A percentile compares a stretch with the other conserved stretches of the same genome.
These are phyloP conservation scores for Sphenopsis melanotis DNA, from an alignment of 2,797 vertebrate genomes.

Conservation along the genomic window DNA sequence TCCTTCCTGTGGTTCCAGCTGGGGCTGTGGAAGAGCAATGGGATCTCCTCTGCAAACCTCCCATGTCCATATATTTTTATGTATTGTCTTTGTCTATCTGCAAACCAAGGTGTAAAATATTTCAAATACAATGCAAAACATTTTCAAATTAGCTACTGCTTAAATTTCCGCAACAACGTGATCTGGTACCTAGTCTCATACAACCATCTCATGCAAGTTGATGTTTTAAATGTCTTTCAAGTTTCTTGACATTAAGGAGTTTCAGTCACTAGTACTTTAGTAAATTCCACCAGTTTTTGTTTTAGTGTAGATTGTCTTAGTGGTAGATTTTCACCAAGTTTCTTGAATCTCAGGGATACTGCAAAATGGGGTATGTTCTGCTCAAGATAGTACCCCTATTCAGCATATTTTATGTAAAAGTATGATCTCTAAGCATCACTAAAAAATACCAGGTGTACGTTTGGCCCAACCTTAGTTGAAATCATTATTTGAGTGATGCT, in stretches of 20 bases:
- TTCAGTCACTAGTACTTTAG: neutral
- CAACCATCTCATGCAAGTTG: neutral
- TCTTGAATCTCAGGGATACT: neutral
- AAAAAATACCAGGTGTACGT: neutral
- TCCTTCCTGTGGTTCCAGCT: constrained; percentile 29
- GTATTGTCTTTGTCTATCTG: neutral
- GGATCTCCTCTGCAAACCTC: neutral
- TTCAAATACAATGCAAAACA: neutral
- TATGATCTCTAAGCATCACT: neutral
- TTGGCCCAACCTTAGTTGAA: neutral
- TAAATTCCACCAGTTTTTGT: neutral
- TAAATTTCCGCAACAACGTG: neutral
- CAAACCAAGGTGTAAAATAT: neutral
- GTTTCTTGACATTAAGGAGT: neutral
- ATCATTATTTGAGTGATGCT: neutral
- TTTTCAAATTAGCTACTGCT: neutral
- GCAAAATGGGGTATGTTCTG: neutral
- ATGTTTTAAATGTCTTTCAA: neutral
- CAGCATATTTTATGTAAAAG: neutral
- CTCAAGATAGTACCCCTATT: neutral
- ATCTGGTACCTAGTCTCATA: neutral
- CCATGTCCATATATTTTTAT: neutral
- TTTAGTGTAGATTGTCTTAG: neutral
- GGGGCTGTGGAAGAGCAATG: neutral
- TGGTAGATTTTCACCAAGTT: neutral